These are phyloP conservation scores for Agonopterix alstromeriana DNA, from an alignment of 2,888 invertebrate species.

Conservation along the genomic window DNA sequence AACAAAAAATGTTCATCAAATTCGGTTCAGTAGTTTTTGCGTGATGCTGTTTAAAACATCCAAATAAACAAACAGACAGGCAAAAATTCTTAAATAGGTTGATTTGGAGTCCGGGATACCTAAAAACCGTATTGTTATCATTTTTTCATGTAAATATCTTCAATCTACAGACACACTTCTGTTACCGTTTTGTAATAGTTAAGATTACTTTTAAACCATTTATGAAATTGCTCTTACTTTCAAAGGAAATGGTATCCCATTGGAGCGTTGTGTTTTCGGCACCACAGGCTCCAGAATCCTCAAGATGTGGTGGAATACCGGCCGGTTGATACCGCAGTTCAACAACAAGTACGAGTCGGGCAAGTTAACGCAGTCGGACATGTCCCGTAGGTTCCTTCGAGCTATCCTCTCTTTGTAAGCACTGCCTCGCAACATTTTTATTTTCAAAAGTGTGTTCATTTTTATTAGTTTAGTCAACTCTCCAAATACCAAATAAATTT, in stretches of 20 bases:
- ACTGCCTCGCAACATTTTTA: slow-evolving; percentile 39
- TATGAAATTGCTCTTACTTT: slow-evolving; percentile 24
- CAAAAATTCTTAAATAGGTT: too few species aligned
- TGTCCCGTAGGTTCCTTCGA: slow-evolving; percentile 28
- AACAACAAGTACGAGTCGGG: slow-evolving; percentile 38
- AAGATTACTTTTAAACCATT: too few species aligned
- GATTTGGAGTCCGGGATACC: too few species aligned
- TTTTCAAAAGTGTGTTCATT: slow-evolving; percentile 39
- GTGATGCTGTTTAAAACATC: too few species aligned
- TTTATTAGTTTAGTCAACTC: neutral
- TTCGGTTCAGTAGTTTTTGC: too few species aligned
- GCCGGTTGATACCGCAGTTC: slow-evolving; percentile 36
- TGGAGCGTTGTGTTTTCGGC: slow-evolving; percentile 42
- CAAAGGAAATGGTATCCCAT: slow-evolving; percentile 47
- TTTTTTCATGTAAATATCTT: too few species aligned
- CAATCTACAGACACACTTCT: too few species aligned
- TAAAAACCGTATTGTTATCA: too few species aligned
- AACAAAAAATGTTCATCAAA: too few species aligned
- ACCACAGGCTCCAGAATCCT: slow-evolving; percentile 42
- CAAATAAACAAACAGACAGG: neutral
- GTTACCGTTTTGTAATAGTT: too few species aligned
- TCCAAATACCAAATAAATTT: too few species aligned
- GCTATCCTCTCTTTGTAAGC: slow-evolving; percentile 32
- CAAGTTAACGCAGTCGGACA: slow-evolving; percentile 33
- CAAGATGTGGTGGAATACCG: slow-evolving; percentile 36